phyloP scores from a whole-genome alignment of 2,113 vertebrate genomes.

The Dendropsophus ebraccatus region DNA sequence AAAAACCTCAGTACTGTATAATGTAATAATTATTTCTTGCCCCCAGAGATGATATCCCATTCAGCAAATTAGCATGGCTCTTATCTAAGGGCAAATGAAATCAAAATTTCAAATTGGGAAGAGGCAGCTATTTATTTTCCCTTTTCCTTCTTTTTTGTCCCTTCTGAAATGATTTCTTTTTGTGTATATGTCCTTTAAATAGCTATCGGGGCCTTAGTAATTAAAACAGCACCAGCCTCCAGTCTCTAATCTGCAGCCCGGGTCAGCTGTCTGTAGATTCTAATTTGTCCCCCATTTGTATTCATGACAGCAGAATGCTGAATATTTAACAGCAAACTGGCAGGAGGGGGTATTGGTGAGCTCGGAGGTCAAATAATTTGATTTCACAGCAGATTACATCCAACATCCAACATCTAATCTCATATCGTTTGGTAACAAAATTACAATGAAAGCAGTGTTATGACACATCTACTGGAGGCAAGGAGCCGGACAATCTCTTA shows the following conservation, averaged over 20 bases:
- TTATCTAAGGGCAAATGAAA: constrained; percentile 75
- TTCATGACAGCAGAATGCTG: constrained; percentile 94
- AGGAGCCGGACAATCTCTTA: constrained; percentile 51
- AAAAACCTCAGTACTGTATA: constrained; percentile 57
- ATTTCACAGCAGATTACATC: constrained; percentile 94
- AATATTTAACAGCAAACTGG: constrained; percentile 94
- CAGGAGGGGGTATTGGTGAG: constrained; percentile 85
- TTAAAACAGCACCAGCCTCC: constrained; percentile 88
- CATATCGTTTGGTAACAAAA: constrained; percentile 77
- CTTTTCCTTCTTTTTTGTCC: constrained; percentile 70
- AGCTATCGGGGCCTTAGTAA: constrained; percentile 84
- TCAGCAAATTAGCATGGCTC: constrained; percentile 73
- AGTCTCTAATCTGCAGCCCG: constrained; percentile 85
- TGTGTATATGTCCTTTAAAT: constrained; percentile 85
- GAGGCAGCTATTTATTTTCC: constrained; percentile 63
- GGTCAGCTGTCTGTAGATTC: constrained; percentile 97
- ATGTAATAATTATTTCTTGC: constrained; percentile 60
- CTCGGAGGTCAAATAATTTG: constrained; percentile 95
- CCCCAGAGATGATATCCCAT: constrained; percentile 59
- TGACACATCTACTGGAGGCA: constrained; percentile 55
- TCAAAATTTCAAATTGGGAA: constrained; percentile 69
- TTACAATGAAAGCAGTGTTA: constrained; percentile 72
- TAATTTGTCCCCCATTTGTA: constrained; percentile 98
- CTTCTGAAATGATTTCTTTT: constrained; percentile 71
- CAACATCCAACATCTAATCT: constrained; percentile 88